phyloP scores from a whole-genome alignment of 2,888 invertebrate species.

The Monopis laevigella region DNA sequence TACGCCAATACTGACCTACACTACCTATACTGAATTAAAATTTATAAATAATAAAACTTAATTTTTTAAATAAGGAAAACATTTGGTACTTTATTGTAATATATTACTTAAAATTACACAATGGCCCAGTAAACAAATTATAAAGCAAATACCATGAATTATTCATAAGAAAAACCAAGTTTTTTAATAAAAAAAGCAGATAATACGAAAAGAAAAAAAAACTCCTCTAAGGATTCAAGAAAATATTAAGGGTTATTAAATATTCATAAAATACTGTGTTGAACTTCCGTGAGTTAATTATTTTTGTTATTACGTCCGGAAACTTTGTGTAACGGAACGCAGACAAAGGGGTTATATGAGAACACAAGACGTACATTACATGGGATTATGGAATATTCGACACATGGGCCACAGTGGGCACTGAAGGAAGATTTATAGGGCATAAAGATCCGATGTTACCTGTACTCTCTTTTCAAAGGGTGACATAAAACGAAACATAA shows the following conservation, averaged over 20 bases:
- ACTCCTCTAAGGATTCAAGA: slow-evolving; percentile 7
- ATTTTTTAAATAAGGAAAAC: no score
- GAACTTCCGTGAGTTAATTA: slow-evolving; percentile 2
- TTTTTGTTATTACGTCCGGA: neutral
- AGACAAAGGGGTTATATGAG: no score
- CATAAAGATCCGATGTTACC: slow-evolving; percentile 8
- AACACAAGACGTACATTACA: neutral
- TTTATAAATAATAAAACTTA: no score
- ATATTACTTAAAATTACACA: no score
- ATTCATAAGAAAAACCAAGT: slow-evolving; percentile 21
- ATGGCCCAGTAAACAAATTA: neutral
- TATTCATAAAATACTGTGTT: slow-evolving; percentile 5
- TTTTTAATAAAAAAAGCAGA: slow-evolving; percentile 19
- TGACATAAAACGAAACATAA: slow-evolving; percentile 29
- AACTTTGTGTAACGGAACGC: neutral
- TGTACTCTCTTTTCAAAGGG: slow-evolving; percentile 1
- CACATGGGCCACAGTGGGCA: neutral
- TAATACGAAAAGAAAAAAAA: slow-evolving; percentile 1
- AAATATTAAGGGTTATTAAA: slow-evolving; percentile 6
- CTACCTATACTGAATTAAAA: no score
- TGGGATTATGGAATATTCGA: neutral
- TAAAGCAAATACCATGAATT: slow-evolving; percentile 13
- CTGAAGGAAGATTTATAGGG: slow-evolving; percentile 2
- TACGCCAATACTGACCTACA: no score
- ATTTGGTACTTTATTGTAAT: no score